These are phyloP conservation scores for Drosophila sproati DNA, from an alignment of 1,140 invertebrate species.

Conservation along the genomic window DNA sequence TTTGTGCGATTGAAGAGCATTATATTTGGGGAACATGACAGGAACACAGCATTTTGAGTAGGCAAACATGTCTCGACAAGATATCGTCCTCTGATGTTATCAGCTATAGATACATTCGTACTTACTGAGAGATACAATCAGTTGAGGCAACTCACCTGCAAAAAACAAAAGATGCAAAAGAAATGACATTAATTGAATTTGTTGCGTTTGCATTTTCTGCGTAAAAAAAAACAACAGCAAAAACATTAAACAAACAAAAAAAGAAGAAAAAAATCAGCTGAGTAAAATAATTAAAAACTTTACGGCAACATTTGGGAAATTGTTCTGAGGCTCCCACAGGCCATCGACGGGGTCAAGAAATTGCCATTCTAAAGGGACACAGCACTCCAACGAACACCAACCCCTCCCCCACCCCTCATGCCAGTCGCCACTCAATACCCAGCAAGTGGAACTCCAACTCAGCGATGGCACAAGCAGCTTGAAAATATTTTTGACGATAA, in stretches of 20 bases:
- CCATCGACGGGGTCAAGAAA: slow-evolving; percentile 65
- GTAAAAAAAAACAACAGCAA: slow-evolving; percentile 22
- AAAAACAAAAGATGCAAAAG: slow-evolving; percentile 22
- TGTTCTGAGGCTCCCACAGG: slow-evolving; percentile 70
- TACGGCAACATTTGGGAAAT: slow-evolving; percentile 44
- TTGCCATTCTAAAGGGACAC: slow-evolving; percentile 48
- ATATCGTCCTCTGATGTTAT: background rate
- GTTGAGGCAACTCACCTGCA: slow-evolving; percentile 61
- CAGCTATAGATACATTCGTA: background rate
- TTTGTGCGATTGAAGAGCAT: slow-evolving; percentile 1
- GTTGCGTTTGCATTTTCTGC: slow-evolving; percentile 24
- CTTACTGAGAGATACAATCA: background rate
- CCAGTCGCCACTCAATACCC: background rate
- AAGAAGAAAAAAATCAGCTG: slow-evolving; percentile 27
- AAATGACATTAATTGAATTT: slow-evolving; percentile 58
- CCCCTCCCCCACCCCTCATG: background rate
- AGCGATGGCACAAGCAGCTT: slow-evolving; percentile 29
- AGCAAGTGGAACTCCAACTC: too few relatives aligned
- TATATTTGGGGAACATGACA: slow-evolving; percentile 11
- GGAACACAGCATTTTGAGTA: background rate
- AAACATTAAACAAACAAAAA: slow-evolving; percentile 22
- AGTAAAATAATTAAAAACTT: slow-evolving; percentile 75
- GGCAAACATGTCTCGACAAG: slow-evolving; percentile 3
- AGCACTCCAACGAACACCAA: too few relatives aligned
- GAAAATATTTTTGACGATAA: slow-evolving; percentile 63